Evolutionary conservation across 2,113 vertebrate species (phyloP).

Genomic region (Poeciliopsis retropinna): DNA sequence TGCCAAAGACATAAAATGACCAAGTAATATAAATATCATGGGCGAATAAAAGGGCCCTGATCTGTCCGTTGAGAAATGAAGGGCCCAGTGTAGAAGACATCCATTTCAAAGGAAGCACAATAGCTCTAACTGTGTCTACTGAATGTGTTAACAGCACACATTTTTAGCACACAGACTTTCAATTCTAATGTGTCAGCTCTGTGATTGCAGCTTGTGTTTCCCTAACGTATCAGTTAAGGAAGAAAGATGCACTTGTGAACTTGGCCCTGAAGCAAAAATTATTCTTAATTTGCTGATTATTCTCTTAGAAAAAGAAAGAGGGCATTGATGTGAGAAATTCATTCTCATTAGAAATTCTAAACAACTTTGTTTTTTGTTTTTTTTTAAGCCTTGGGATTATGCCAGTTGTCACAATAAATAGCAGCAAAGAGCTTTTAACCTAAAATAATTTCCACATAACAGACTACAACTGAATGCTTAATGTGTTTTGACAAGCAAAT

Average conservation of each 20-base stretch:
- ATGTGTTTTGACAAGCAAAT: not conserved
- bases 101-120: not conserved
- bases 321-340: too few species aligned
- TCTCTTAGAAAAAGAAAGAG: too few species aligned
- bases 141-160: not conserved
- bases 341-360: too few species aligned
- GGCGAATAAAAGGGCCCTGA: not conserved
- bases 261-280: not conserved
- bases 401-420: not conserved
- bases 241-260: not conserved
- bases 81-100: not conserved
- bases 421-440: not conserved
- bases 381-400: not conserved
- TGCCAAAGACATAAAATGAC: not conserved
- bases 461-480: not conserved
- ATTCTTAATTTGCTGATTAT: too few species aligned
- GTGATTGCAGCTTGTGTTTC: not conserved
- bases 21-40: not conserved
- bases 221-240: not conserved
- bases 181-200: not conserved
- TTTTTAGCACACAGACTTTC: constrained; percentile 1
- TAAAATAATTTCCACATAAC: not conserved
- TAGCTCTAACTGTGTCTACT: not conserved
- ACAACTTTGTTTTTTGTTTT: too few species aligned
- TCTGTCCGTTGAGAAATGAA: not conserved